Conservation (phyloP, 2,888 invertebrate species). For the Candidula unifasciata region DNA sequence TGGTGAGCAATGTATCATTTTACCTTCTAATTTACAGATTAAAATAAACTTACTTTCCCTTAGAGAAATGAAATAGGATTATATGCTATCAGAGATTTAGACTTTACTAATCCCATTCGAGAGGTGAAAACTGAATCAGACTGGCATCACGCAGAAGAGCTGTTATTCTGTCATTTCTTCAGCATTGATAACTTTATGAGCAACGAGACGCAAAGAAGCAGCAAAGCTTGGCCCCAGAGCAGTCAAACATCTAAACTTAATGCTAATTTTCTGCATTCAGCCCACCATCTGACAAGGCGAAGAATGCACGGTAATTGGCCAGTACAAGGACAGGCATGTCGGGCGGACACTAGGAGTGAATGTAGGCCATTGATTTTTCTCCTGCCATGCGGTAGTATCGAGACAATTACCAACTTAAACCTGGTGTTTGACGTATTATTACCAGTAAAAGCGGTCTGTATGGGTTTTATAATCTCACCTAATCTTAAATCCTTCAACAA, state of each 20-base stretch:
- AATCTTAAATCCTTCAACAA: slow-evolving; percentile 27
- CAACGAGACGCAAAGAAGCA: background rate
- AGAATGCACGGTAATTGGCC: slow-evolving; percentile 14
- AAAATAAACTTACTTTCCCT: too few species aligned
- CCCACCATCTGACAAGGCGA: background rate
- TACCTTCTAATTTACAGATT: too few species aligned
- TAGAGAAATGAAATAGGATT: too few species aligned
- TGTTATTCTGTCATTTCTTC: background rate
- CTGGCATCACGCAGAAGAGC: too few species aligned
- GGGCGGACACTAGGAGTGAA: background rate
- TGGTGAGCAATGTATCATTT: too few species aligned
- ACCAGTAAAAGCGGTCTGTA: slow-evolving; percentile 5
- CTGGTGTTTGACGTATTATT: slow-evolving; percentile 32
- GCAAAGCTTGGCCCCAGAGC: background rate
- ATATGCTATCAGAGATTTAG: too few species aligned
- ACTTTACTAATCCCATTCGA: too few species aligned
- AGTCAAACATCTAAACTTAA: slow-evolving; percentile 10
- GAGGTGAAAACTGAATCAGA: too few species aligned
- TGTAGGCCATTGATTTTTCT: slow-evolving; percentile 32
- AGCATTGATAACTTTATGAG: background rate
- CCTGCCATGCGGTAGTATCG: background rate
- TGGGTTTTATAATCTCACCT: slow-evolving; percentile 28
- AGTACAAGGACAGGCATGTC: slow-evolving; percentile 6
- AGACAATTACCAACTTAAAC: slow-evolving; percentile 40
- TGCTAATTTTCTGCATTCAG: slow-evolving; percentile 20